These are phyloP conservation scores for Bombus difficillimus DNA, from an alignment of 1,140 invertebrate genomes.

Conservation along the genomic window DNA sequence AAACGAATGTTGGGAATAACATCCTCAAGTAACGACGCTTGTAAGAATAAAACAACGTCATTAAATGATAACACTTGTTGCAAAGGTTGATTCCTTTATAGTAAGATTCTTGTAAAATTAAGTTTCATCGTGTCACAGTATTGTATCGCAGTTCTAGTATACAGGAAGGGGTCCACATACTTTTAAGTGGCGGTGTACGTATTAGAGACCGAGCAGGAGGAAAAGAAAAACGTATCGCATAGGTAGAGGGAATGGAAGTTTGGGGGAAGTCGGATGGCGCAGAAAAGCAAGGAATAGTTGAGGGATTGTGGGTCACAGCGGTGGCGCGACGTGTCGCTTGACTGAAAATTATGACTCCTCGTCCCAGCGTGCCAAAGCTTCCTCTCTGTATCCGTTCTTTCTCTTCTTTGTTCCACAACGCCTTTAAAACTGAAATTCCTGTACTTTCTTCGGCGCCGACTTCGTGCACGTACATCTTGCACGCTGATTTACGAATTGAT, in stretches of 20 bases:
- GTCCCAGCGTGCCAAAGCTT: slow-evolving; percentile 69
- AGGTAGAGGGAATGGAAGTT: slow-evolving; percentile 50
- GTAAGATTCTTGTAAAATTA: no score
- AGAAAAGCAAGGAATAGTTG: neutral
- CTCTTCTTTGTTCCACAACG: slow-evolving; percentile 3
- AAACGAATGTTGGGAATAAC: no score
- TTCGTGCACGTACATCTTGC: neutral
- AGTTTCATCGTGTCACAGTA: no score
- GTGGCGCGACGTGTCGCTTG: slow-evolving; percentile 68
- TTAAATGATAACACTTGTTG: no score
- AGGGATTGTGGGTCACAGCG: slow-evolving; percentile 67
- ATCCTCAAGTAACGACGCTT: no score
- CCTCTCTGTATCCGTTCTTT: neutral
- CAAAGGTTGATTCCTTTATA: no score
- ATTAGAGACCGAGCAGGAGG: neutral
- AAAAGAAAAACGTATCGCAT: slow-evolving; percentile 34
- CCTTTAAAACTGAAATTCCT: slow-evolving; percentile 65
- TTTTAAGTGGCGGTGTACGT: no score
- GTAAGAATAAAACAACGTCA: no score
- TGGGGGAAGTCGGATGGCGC: neutral
- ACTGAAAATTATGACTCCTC: slow-evolving; percentile 78
- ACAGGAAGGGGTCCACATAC: no score
- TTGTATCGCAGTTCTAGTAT: no score
- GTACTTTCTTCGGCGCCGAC: slow-evolving; percentile 47
- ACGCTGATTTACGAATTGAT: neutral